phyloP scores from a whole-genome alignment of 2,888 invertebrate genomes.

The Cartodere bifasciata region DNA sequence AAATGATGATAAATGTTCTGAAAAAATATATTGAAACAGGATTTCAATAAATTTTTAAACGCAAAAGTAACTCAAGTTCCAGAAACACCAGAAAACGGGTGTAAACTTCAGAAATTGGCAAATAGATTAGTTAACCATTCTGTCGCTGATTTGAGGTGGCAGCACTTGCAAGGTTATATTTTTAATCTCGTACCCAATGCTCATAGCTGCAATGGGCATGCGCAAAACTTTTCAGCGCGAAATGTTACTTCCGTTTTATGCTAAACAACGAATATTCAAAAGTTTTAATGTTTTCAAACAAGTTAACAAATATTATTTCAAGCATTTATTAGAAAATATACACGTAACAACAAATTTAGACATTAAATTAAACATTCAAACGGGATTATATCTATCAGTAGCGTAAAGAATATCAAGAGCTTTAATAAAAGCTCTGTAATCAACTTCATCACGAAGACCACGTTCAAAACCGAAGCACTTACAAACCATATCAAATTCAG shows the following conservation, averaged over 20 bases:
- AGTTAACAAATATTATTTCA: too few relatives aligned
- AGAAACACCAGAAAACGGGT: slow-evolving; percentile 29
- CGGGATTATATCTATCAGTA: slow-evolving; percentile 39
- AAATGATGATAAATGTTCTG: too few relatives aligned
- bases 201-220: not conserved
- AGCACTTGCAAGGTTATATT: slow-evolving; percentile 1
- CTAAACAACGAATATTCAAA: too few relatives aligned
- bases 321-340: too few relatives aligned
- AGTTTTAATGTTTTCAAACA: too few relatives aligned
- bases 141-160: not conserved
- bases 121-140: slow-evolving; percentile 11
- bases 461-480: slow-evolving; percentile 61
- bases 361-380: too few relatives aligned
- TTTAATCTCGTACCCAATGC: not conserved
- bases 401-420: slow-evolving; percentile 52
- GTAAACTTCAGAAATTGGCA: slow-evolving; percentile 30
- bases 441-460: slow-evolving; percentile 47
- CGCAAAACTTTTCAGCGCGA: too few relatives aligned
- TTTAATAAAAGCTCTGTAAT: slow-evolving; percentile 57
- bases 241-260: too few relatives aligned
- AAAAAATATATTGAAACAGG: slow-evolving; percentile 10
- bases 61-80: slow-evolving; percentile 21
- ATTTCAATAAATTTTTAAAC: slow-evolving; percentile 12
- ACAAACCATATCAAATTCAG: slow-evolving; percentile 56
- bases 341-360: too few relatives aligned